Conservation (phyloP, 2,113 vertebrate species). For the Cynoglossus semilaevis region DNA sequence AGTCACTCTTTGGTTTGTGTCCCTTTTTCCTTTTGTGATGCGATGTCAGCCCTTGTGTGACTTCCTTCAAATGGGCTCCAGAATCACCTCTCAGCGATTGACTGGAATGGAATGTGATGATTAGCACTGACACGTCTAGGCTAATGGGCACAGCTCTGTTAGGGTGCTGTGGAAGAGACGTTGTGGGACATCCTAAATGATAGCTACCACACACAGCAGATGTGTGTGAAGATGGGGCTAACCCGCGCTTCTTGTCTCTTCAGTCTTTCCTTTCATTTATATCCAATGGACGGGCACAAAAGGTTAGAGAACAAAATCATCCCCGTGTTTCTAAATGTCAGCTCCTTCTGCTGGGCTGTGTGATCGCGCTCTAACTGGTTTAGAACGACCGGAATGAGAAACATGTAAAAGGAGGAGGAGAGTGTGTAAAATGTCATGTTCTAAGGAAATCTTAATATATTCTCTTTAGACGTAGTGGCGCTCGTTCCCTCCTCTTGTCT, state of each 20-base stretch:
- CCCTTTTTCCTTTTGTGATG: slow-evolving; percentile 67
- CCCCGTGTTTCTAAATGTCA: slow-evolving; percentile 65
- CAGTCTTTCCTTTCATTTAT: slow-evolving; percentile 25
- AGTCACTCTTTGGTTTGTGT: slow-evolving; percentile 50
- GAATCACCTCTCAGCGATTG: slow-evolving; percentile 80
- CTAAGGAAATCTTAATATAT: background rate
- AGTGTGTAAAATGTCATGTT: slow-evolving; percentile 33
- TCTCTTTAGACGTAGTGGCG: slow-evolving; percentile 13
- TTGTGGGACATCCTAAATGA: slow-evolving; percentile 53
- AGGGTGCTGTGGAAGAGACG: slow-evolving; percentile 48
- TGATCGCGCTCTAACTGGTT: slow-evolving; percentile 22
- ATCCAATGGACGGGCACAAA: slow-evolving; percentile 20
- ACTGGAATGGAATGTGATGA: slow-evolving; percentile 86
- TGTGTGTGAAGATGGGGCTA: slow-evolving; percentile 48
- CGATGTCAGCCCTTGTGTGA: slow-evolving; percentile 73
- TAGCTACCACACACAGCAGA: slow-evolving; percentile 14
- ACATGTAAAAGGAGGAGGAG: slow-evolving; percentile 16
- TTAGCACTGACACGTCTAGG: slow-evolving; percentile 79
- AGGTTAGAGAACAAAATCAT: slow-evolving; percentile 27
- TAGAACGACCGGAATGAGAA: background rate
- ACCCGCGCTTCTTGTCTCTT: slow-evolving; percentile 33
- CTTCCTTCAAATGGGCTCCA: slow-evolving; percentile 83
- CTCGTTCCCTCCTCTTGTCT: background rate
- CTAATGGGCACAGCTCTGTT: slow-evolving; percentile 81
- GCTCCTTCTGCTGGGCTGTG: slow-evolving; percentile 30